Conservation (phyloP, 1,140 invertebrate genomes). For the Drosophila nasuta region DNA sequence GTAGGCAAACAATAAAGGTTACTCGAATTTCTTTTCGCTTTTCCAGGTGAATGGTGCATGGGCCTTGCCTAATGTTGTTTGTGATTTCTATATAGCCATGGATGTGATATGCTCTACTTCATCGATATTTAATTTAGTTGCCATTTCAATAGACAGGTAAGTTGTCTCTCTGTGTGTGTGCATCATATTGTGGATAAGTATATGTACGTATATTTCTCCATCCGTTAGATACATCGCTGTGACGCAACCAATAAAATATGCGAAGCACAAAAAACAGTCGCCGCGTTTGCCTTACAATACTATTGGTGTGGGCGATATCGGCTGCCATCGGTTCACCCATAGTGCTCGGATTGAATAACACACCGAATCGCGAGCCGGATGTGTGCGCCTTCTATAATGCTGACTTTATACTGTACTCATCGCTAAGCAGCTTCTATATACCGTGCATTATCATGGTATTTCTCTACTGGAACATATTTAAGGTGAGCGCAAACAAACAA, state of each 20-base stretch:
- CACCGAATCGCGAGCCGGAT: slow-evolving; percentile 90
- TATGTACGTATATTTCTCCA: neutral
- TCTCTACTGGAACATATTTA: slow-evolving; percentile 99
- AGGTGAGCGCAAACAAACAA: slow-evolving; percentile 87
- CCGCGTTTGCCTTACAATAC: slow-evolving; percentile 97
- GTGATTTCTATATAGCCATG: slow-evolving; percentile 99
- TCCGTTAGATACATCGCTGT: slow-evolving; percentile 98
- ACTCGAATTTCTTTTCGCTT: neutral
- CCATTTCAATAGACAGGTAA: slow-evolving; percentile 99
- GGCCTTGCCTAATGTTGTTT: slow-evolving; percentile 95
- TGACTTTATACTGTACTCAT: slow-evolving; percentile 99
- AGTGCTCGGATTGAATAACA: slow-evolving; percentile 97
- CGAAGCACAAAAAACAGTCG: slow-evolving; percentile 99
- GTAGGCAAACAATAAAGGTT: neutral
- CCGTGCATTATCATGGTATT: slow-evolving; percentile 99
- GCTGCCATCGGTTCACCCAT: slow-evolving; percentile 98
- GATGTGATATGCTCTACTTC: slow-evolving; percentile 99
- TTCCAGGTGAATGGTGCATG: slow-evolving; percentile 92
- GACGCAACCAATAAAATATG: slow-evolving; percentile 99
- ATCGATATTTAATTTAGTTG: slow-evolving; percentile 99
- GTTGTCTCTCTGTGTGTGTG: slow-evolving; percentile 37
- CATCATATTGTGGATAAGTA: too few relatives aligned
- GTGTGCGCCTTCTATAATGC: slow-evolving; percentile 98
- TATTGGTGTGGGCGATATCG: slow-evolving; percentile 98
- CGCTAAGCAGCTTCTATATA: slow-evolving; percentile 99